Evolutionary conservation across 1,140 invertebrate species (phyloP), one percentile per base, ranked within the genome.

Genomic region (Drosophila sucinea): DNA sequence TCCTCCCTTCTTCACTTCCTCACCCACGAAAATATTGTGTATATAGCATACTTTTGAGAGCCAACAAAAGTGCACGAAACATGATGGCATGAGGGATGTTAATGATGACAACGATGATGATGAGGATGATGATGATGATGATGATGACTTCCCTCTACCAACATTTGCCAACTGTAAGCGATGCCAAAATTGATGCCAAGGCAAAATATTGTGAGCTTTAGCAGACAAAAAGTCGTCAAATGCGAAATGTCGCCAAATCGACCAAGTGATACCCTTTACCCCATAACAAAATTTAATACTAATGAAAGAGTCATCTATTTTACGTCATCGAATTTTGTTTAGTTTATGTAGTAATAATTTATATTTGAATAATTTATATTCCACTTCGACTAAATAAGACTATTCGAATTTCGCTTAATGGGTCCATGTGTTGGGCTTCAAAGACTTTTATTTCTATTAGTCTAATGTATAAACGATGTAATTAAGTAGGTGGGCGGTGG

Each of bases 171-270:
- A 85, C 51, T 63, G 82, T 67, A 76, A 85, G 71, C 69, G 67
- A 85, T 87, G 83, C 79, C 79, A 60, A 70, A 87, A 86, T 82
- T 79, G 79, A 86, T 82, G 68, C 83, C 83, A 86, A 79, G 84
- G 79, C 83, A 67, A 79, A 74, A 51, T 51, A 51, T 51, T 8
- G 6, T 51, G 8, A 27, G 10, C 41, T 33, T 10, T 27, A 44
- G 25, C 25, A 61, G 25, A 40, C 32, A n/a, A 25, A 38, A 60
- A 40, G 32, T 38, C 10, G 35, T 38, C 35, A 38, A 29, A 25
- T 10, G 27, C 0, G 27, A 1, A 23, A 25, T 35, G 3, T 35
- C 0, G 6, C 55, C 55, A 27, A 2, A 10, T 11, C 41, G 11
- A 44, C n/a, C 11, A 3, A 8, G 8, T 1, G 10, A 35, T 4